Evolutionary conservation across 2,113 vertebrate genomes (phyloP), one percentile per base, ranked within the genome.

Genomic region (Notarius lentiginosus): DNA sequence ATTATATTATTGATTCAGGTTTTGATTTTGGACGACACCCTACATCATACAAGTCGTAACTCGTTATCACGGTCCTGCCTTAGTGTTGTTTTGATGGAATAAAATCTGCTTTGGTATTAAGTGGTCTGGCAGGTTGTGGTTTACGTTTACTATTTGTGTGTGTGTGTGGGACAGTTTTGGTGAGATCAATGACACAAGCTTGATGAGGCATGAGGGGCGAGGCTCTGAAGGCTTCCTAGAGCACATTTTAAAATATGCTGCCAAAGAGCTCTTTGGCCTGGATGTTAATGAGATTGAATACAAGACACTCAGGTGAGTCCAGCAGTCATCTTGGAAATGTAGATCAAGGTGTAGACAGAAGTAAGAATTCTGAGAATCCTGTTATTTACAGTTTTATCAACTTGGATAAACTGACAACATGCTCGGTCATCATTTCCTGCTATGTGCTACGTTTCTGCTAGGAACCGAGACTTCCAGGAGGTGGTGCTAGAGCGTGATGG

Each of bases 401-500:
- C 41, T 72, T 49, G 51, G 22, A 49, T 63, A 5, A n/a, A 49
- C 15, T 49, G n/a, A 24, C 1, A 1, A 65, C 24, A 30, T 85
- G 3, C 6, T n/a, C 6, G 5, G n/a, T 11, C 18, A n/a, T 73
- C 14, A 47, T 79, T 75, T 70, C 55, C 24, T 72, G 17, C 5
- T 2, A 2, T 41, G 55, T 84, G 27, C 27, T 70, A 6, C 72
- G n/a, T 49, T 49, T 49, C 84, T 87, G 53, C n/a, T 55, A 99
- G 98, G 92, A 99, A 99, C 94, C 96, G 96, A n/a, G 98, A 99
- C 91, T 98, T 99, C 88, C 97, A 97, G 85, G 98, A 99, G 91
- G 97, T 98, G 56, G 96, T 94, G 30, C 95, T 99, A 20, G 97
- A 99, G 90, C 96, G 95, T 70, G 96, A 98, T 0, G 98, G 98